Base-by-base conservation (phyloP, 2,888 invertebrate species). In the Linnaemya vulpina region DNA sequence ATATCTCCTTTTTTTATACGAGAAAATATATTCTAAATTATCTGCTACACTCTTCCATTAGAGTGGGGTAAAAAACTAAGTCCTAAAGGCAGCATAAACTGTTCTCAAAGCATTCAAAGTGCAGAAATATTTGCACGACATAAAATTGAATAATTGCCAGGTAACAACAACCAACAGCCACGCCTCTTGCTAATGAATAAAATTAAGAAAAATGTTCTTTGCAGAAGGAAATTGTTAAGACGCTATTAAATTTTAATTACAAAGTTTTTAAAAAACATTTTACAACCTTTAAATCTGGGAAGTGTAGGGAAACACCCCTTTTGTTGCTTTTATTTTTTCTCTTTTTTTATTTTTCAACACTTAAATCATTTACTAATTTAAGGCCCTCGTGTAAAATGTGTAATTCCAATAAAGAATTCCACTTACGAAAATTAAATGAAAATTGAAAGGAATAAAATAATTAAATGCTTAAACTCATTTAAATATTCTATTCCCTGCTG, bases 311-410 rank as follows among this genome's bases (percentile, higher is more conserved):
- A 38, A 10, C 9, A 38, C 38, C 9, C 1, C 9, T 38, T 38
- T 38, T 38, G 9, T 38, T 3, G 3, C 30, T 8, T 38, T 8
- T 8, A 38, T 46, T 46, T 46, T 46, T n/a, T n/a, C n/a, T 46
- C n/a, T 0, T 7, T n/a, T 46, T 46, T 46, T 46, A 4, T n/a
- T 8, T 49, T 62, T 62, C 20, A 65, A 38, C 43, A 65, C 65
- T 65, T 55, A 79, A 65, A 79, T 70, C 63, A 79, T 63, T 78
- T 63, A 43, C 30, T 71, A 78, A 78, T 70, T 71, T 63, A 53
- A 43, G 55, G 43, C 1, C 13, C 0, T 40, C 11, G 38, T 40
- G 9, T 4, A 10, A 11, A 13, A 3, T n/a, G 46, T 46, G 46
- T n/a, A n/a, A 46, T 4, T n/a, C n/a, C 5, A 43, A 38, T 40